These are phyloP conservation scores for Anorthoa munda DNA, from an alignment of 2,888 invertebrate genomes.

Conservation along the genomic window DNA sequence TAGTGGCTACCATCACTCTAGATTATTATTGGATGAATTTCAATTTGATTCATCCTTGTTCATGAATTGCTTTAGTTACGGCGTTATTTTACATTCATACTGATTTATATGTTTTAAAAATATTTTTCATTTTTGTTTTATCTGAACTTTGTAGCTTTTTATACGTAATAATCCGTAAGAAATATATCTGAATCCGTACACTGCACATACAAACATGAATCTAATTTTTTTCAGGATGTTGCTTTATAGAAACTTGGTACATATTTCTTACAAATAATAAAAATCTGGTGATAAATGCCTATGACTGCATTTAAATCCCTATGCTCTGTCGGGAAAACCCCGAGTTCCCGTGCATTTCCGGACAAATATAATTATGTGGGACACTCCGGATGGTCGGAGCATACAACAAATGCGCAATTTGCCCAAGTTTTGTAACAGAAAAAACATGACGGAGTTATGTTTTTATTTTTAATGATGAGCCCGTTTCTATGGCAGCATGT, in stretches of 20 bases:
- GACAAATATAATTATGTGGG: constrained; percentile 57
- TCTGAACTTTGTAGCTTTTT: too few species aligned
- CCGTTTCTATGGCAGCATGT: background rate
- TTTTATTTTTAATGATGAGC: constrained; percentile 29
- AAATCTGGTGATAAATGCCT: constrained; percentile 51
- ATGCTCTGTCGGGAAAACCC: constrained; percentile 43
- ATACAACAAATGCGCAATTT: constrained; percentile 28
- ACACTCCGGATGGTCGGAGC: constrained; percentile 18
- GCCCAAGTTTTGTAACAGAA: constrained; percentile 40
- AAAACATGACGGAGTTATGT: constrained; percentile 23
- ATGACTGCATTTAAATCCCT: constrained; percentile 61
- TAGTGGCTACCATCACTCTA: too few species aligned
- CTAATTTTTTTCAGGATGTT: background rate
- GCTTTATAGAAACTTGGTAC: constrained; percentile 5
- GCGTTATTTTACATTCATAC: too few species aligned
- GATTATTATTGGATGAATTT: too few species aligned
- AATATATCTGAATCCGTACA: background rate
- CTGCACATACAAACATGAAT: background rate
- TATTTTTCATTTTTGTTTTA: too few species aligned
- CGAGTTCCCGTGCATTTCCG: constrained; percentile 2
- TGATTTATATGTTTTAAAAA: too few species aligned
- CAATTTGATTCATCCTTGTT: too few species aligned
- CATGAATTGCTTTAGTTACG: too few species aligned
- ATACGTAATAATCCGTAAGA: background rate
- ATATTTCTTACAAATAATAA: constrained; percentile 31